phyloP scores from a whole-genome alignment of 2,113 vertebrate species.

The Oceanites oceanicus region DNA sequence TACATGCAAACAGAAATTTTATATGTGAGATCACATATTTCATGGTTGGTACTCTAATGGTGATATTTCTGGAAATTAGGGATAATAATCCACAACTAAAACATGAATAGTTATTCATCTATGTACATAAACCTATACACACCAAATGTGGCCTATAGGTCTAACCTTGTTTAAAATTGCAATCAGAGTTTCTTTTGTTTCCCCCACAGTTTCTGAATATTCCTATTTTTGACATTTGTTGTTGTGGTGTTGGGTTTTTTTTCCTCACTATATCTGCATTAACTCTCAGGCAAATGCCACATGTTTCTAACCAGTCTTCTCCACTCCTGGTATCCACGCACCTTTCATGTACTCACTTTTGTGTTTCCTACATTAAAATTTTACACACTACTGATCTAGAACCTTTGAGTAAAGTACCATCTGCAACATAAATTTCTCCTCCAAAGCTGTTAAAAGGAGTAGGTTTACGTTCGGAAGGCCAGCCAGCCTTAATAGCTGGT shows the following conservation, averaged over 20 bases:
- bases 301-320: neutral
- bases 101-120: neutral
- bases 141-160: neutral
- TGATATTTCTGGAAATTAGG: neutral
- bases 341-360: neutral
- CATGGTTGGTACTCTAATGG: neutral
- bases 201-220: neutral
- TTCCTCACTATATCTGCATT: neutral
- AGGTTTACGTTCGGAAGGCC: neutral
- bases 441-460: neutral
- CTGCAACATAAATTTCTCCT: neutral
- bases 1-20: neutral
- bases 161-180: neutral
- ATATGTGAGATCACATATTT: neutral
- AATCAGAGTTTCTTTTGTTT: neutral
- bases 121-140: rapidly evolving
- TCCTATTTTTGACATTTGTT: neutral
- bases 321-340: neutral
- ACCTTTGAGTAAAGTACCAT: neutral
- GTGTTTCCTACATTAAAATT: rapidly evolving
- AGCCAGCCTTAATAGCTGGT: neutral
- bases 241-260: neutral
- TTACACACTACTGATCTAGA: neutral
- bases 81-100: neutral
- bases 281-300: neutral